Percentiles rank a stretch among this genome's conserved stretches.
Conservation (phyloP, 2,888 invertebrate species). For the Eucera pruinosa region DNA sequence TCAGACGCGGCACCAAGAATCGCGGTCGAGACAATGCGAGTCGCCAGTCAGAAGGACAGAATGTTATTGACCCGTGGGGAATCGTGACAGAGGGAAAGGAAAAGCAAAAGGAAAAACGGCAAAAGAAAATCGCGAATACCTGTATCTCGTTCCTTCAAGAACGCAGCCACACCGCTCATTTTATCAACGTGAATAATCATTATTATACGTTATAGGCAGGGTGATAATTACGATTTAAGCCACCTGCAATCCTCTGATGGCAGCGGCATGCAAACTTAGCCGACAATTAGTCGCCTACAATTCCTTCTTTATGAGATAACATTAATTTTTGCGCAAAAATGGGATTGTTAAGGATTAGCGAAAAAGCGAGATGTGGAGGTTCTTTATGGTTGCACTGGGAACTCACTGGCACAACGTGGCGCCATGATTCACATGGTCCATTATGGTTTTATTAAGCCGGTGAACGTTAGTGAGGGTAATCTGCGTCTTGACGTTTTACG, state of each 20-base stretch:
- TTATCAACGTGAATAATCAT: conserved; percentile 62
- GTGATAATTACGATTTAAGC: conserved; percentile 53
- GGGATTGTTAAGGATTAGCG: background rate
- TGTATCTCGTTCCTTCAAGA: conserved; percentile 7
- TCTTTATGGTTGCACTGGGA: background rate
- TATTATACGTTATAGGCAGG: conserved; percentile 38
- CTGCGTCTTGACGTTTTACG: too few species aligned
- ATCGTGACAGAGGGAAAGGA: conserved; percentile 28
- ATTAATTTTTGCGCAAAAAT: conserved; percentile 1
- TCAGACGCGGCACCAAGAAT: conserved; percentile 10
- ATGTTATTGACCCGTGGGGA: conserved; percentile 36
- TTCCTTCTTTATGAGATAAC: conserved; percentile 7
- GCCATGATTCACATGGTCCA: background rate
- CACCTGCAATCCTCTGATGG: conserved; percentile 20
- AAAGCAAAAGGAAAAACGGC: conserved; percentile 36
- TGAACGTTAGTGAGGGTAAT: background rate
- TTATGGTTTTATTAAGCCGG: background rate
- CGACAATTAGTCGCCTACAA: conserved; percentile 26
- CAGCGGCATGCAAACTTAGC: conserved; percentile 32
- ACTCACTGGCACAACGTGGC: background rate
- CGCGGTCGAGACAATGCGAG: conserved; percentile 33
- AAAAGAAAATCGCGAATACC: conserved; percentile 47
- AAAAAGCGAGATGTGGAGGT: background rate
- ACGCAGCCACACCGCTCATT: conserved; percentile 6
- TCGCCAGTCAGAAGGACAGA: conserved; percentile 35